Base-by-base conservation (phyloP, 1,140 invertebrate genomes). In the Doryteuthis pealeii region DNA sequence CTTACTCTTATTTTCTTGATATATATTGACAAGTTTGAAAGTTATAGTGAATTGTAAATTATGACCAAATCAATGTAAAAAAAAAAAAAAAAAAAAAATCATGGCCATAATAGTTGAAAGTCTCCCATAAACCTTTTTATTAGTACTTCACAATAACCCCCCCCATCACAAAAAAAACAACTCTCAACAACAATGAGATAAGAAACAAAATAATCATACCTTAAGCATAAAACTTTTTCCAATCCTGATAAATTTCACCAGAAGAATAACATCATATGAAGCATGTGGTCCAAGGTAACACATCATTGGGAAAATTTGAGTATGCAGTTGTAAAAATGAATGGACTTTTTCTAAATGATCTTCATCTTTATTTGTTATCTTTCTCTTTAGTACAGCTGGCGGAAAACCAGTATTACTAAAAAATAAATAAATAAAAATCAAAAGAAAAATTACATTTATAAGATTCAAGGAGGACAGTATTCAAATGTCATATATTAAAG, bases 271-370 rank as follows among this genome's bases (percentile, higher is more conserved):
- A 90, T 98, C 95, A 79, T 91, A 91, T 78, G 95, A 92, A 68
- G 98, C 89, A 75, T 96, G 93, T 1, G 97, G 94, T 43, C 97
- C 97, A 68, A 99, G 89, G 22, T 92, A 90, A 76, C 92, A 89
- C 8, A 98, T 86, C 91, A 98, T 95, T n/a, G 95, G 95, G 81
- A 97, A 91, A 0, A 95, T 92, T 69, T 91, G 89, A n/a, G 92
- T 90, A 49, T 92, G 90, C 65, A 99, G 90, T 32, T 96, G 94
- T 33, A 91, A 86, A 78, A 95, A 92, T 14, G 90, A 90, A 22
- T 87, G 81, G 0, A 92, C 90, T 49, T 90, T 89, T 75, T 91
- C 79, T n/a, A 84, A 49, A 6, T 33, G 40, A 18, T 71, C 65
- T 88, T 35, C 89, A 86, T 18, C 71, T 15, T 71, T 58, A 1